A percentile compares a stretch with the other conserved stretches of the same genome.
Evolutionary conservation across 2,888 invertebrate genomes (phyloP).

Genomic region (Hirtodrosophila trivittata): DNA sequence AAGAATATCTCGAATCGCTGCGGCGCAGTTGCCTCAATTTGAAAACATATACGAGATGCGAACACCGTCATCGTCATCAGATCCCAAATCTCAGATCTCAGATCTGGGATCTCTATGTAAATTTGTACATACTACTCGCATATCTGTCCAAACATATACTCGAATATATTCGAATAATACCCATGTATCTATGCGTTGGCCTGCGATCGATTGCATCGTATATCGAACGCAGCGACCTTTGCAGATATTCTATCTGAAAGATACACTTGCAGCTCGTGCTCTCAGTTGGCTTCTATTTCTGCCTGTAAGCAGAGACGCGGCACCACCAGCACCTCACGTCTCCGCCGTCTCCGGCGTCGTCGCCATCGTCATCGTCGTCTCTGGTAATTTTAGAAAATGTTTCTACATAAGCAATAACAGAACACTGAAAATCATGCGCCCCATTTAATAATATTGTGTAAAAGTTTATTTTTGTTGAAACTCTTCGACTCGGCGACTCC

Average conservation of each 20-base stretch:
- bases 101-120: neutral
- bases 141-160: neutral
- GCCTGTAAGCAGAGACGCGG: slow-evolving; percentile 25
- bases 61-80: slow-evolving; percentile 39
- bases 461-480: slow-evolving; percentile 72
- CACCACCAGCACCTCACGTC: neutral
- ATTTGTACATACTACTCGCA: slow-evolving; percentile 4
- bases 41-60: slow-evolving; percentile 61
- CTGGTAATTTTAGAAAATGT: slow-evolving; percentile 72
- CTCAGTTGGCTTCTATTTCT: neutral
- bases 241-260: slow-evolving; percentile 52
- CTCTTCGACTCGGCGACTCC: slow-evolving; percentile 11
- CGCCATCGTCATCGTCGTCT: slow-evolving; percentile 1
- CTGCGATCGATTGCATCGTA: slow-evolving; percentile 28
- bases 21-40: slow-evolving; percentile 62
- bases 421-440: slow-evolving; percentile 67
- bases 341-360: too few relatives aligned
- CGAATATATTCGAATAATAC: neutral
- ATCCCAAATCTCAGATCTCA: slow-evolving; percentile 28
- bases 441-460: slow-evolving; percentile 76
- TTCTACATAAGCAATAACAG: slow-evolving; percentile 56
- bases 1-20: slow-evolving; percentile 82
- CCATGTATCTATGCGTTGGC: slow-evolving; percentile 32
- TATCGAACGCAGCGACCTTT: slow-evolving; percentile 40
- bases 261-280: slow-evolving; percentile 31